A percentile compares a stretch with the other conserved stretches of the same genome.
These are phyloP conservation scores for Drosophila birchii DNA, from an alignment of 2,888 invertebrate genomes.

Conservation along the genomic window DNA sequence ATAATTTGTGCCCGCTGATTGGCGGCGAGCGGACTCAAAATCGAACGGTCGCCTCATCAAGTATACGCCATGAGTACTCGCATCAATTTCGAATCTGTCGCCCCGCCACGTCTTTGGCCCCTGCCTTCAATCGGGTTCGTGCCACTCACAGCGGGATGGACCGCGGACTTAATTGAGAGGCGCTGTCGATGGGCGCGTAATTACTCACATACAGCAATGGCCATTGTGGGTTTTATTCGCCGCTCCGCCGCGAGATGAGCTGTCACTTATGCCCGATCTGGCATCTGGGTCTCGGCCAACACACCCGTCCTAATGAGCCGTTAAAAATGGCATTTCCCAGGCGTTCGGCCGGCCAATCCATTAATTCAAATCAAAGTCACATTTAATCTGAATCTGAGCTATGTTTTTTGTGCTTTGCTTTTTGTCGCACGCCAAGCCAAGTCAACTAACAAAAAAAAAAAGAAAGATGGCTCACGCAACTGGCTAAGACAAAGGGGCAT, in stretches of 20 bases:
- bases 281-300: slow-evolving; percentile 73
- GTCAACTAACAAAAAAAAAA: slow-evolving; percentile 16
- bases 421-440: slow-evolving; percentile 46
- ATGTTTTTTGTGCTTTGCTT: neutral
- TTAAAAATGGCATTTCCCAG: slow-evolving; percentile 56
- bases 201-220: slow-evolving; percentile 61
- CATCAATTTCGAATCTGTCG: slow-evolving; percentile 32
- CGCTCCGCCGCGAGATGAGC: slow-evolving; percentile 26
- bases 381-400: slow-evolving; percentile 43
- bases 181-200: slow-evolving; percentile 56
- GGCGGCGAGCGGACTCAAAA: slow-evolving; percentile 48
- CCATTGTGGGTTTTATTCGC: slow-evolving; percentile 36
- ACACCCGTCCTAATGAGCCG: slow-evolving; percentile 54
- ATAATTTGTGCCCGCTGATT: slow-evolving; percentile 73
- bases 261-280: slow-evolving; percentile 39
- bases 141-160: slow-evolving; percentile 34
- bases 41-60: slow-evolving; percentile 38
- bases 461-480: slow-evolving; percentile 44
- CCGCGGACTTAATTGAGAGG: slow-evolving; percentile 61
- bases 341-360: slow-evolving; percentile 46
- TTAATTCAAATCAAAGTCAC: slow-evolving; percentile 63
- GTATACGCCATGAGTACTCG: slow-evolving; percentile 42
- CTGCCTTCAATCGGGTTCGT: slow-evolving; percentile 29
- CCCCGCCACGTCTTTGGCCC: slow-evolving; percentile 1
- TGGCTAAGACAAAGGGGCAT: slow-evolving; percentile 59